Conservation (phyloP, 2,888 invertebrate species). For the Argyra leucocephala region DNA sequence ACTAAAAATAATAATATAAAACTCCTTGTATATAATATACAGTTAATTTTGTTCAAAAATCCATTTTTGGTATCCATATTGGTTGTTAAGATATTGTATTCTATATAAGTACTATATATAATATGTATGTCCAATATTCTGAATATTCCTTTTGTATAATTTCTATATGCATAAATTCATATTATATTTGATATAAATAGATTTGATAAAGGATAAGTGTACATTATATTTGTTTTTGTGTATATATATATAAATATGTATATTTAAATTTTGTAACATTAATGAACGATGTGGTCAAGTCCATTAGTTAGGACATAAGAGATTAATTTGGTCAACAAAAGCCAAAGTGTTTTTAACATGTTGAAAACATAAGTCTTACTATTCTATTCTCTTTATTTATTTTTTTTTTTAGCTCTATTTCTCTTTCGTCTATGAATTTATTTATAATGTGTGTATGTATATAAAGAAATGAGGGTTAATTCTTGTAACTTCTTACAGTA, state of each 20-base stretch:
- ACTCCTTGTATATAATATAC: not conserved
- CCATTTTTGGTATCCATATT: not conserved
- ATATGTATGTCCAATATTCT: not conserved
- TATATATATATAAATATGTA: not conserved
- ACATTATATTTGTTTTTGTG: not conserved
- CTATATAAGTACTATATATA: not conserved
- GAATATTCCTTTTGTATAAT: not conserved
- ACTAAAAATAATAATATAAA: no score
- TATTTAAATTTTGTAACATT: not conserved
- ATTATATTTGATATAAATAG: no score
- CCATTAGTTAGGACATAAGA: slow-evolving; percentile 6
- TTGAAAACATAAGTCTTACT: slow-evolving; percentile 1
- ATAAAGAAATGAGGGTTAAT: not conserved
- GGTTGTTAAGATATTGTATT: not conserved
- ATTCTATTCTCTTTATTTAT: not conserved
- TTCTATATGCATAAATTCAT: no score
- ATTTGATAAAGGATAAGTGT: not conserved
- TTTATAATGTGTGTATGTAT: no score
- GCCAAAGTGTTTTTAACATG: slow-evolving; percentile 6
- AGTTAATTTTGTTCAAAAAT: slow-evolving; percentile 1
- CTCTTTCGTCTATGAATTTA: no score
- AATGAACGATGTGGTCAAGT: slow-evolving; percentile 6
- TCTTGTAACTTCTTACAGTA: not conserved
- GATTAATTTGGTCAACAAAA: slow-evolving; percentile 6
- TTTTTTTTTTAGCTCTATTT: no score